Base-by-base conservation (phyloP, 2,888 invertebrate genomes). In the Acrocyrtus sp. region DNA sequence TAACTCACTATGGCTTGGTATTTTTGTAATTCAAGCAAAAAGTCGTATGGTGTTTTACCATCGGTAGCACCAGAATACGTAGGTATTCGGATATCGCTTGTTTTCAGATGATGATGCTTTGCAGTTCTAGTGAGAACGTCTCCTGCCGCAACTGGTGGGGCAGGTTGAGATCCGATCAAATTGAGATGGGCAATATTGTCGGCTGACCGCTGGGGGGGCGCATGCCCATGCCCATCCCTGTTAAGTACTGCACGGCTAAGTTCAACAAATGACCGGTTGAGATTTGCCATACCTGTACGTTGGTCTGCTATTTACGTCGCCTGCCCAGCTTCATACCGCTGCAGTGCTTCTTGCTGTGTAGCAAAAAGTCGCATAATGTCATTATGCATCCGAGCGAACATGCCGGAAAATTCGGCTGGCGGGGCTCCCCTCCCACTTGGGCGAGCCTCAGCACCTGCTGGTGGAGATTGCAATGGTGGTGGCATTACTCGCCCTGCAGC, bases 11-110 rank as follows among this genome's bases (percentile, higher is more conserved):
- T 48, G 17, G 39, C 24, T 15, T 58, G 53, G 29, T 76, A 76
- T 41, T 67, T 66, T 24, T 70, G 63, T 1, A 76, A 24, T 22
- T 76, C 76, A 3, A 68, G 24, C 8, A 76, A 17, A 47, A 57
- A 76, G 24, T 76, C 76, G 41, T 70, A 76, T 0, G 74, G 76
- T 12, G 76, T 74, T 39, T 76, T 73, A 3, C 15, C 2, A 17
- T 76, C 76, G 21, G 45, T 29, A 1, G 66, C 22, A 0, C 76
- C 76, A 17, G 56, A 10, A 21, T 76, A 76, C 5, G 47, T 60
- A 0, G 76, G 76, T 1, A 76, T 73, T 19, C 27, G 19, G 3
- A 73, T 24, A 39, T 76, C 75, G 56, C 61, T 63, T 24, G 69
- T 66, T 65, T 69, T 70, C 39, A 74, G 41, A 50, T 62, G 70